Evolutionary conservation across 2,113 vertebrate species (phyloP).

Genomic region (Pseudopipra pipra): DNA sequence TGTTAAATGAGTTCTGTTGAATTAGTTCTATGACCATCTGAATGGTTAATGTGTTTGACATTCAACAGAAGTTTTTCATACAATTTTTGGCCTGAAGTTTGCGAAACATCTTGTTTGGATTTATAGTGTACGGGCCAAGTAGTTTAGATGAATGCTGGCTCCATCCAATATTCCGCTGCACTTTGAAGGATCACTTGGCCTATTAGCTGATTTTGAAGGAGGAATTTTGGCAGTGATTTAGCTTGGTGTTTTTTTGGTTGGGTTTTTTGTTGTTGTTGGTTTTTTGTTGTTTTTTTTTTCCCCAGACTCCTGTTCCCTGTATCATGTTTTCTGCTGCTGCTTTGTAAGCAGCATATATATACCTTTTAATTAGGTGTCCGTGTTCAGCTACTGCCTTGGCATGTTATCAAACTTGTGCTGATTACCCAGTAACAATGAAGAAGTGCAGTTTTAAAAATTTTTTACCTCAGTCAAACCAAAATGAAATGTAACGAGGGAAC

Average conservation of each 20-base stretch:
- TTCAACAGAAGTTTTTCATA: neutral
- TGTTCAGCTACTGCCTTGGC: neutral
- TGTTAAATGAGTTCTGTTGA: neutral
- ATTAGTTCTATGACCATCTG: neutral
- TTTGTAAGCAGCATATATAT: neutral
- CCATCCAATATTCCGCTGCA: neutral
- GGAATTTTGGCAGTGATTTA: neutral
- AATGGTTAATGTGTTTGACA: neutral
- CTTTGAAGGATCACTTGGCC: neutral
- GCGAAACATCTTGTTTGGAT: neutral
- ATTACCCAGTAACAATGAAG: neutral
- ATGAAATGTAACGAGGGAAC: neutral
- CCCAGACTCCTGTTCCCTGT: neutral
- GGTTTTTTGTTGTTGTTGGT: neutral
- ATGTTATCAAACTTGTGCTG: neutral
- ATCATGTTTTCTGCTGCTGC: neutral
- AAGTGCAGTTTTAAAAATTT: neutral
- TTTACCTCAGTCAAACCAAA: neutral
- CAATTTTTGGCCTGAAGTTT: neutral
- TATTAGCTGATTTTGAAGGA: neutral
- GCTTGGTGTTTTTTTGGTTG: accelerated
- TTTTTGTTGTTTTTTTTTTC: no score
- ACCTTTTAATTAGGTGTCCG: neutral
- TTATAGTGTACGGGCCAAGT: neutral
- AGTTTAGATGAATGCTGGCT: neutral